Percentiles rank a stretch among this genome's conserved stretches.
Conservation (phyloP, 2,888 invertebrate species). For the Pheosia tremula region DNA sequence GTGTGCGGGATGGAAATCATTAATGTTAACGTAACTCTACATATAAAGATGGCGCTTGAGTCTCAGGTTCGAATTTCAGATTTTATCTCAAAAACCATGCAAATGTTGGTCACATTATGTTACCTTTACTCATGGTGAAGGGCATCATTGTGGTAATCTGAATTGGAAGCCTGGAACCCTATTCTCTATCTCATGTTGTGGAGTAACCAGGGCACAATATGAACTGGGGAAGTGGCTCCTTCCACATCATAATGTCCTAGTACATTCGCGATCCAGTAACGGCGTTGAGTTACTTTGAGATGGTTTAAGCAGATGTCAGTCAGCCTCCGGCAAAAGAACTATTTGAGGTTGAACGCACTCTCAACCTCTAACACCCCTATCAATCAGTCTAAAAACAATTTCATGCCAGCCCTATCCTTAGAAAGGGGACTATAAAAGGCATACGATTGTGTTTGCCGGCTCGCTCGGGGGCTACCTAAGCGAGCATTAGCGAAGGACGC, state of each 20-base stretch:
- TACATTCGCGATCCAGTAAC: background rate
- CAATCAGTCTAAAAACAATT: conserved; percentile 60
- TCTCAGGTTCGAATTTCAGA: no score
- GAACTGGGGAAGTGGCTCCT: background rate
- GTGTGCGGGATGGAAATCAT: no score
- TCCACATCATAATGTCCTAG: background rate
- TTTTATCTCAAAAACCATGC: no score
- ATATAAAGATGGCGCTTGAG: no score
- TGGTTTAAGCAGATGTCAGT: background rate
- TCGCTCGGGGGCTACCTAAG: conserved; percentile 72
- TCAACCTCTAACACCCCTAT: conserved; percentile 42
- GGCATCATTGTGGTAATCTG: no score
- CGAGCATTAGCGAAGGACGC: conserved; percentile 79
- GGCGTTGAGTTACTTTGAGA: no score
- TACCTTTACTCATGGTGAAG: no score
- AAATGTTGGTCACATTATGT: no score
- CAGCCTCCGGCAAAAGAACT: background rate
- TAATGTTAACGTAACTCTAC: no score
- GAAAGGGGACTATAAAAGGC: conserved; percentile 65
- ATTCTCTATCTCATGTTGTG: no score
- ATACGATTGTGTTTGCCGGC: conserved; percentile 73
- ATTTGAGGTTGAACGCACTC: background rate
- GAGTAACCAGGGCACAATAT: background rate
- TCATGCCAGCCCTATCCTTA: conserved; percentile 58
- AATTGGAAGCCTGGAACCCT: no score